Base-by-base conservation (phyloP, 2,797 vertebrate genomes). In the Mus minutoides region DNA sequence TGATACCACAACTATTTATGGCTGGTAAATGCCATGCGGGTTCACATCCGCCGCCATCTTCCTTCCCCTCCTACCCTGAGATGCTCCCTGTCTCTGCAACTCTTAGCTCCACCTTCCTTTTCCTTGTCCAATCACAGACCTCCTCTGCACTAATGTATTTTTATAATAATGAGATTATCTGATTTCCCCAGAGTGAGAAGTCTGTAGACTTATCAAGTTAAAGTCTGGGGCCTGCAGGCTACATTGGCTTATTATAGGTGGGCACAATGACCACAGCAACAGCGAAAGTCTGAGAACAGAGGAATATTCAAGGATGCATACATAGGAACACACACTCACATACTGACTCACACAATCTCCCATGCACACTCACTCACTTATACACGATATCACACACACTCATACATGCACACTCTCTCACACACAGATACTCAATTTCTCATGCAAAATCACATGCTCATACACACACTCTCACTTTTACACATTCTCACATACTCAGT, bases 101-200 rank as follows among this genome's bases (percentile, higher is more conserved):
- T n/a, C n/a, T n/a, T 52, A 52, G 52, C 52, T 52, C 52, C 12
- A 13, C 52, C 52, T 52, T 12, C 12, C 52, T 52, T 52, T 52
- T 52, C 52, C 52, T 12, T 52, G 52, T 52, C 52, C 52, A 52
- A 52, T 52, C 52, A 52, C 52, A 52, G 52, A 52, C 52, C 52
- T 52, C 52, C 52, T 52, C 52, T 52, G 52, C 52, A 52, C 52
- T 52, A 52, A 52, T 52, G 52, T 52, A 52, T 12, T 52, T 77
- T 85, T 88, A 94, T 92, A 94, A 56, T 56, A 91, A 37, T 4
- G 12, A 52, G 73, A 73, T 75, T 21, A n/a, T 62, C n/a, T 71
- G 43, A 43, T 80, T 77, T 90, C 75, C 83, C 40, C 21, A 34
- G 67, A 78, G n/a, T 78, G 0, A 77, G 87, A 82, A 77, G 31